Base-by-base conservation (phyloP, 2,888 invertebrate genomes). In the Carterocephalus palaemon region DNA sequence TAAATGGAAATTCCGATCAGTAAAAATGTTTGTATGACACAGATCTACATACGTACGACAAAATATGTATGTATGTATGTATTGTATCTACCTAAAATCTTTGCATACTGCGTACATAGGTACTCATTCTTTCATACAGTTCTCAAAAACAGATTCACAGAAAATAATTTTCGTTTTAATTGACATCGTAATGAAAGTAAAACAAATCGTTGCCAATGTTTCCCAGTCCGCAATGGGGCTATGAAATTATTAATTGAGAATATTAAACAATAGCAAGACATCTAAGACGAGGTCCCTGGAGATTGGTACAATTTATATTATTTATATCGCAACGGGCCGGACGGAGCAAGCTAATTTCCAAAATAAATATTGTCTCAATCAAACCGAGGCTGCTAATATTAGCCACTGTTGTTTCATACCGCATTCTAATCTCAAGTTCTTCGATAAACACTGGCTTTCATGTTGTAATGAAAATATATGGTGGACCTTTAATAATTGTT, bases 351-450 rank as follows among this genome's bases (percentile, higher is more conserved):
- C 75, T 85, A 85, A 86, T 86, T 85, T 85, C 69, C 71, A 82
- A 79, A 80, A 86, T 85, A 85, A 87, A 87, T 85, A 87, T 87
- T 87, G 56, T 75, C 68, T 71, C 78, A 80, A 83, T 81, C 80
- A 71, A 64, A 67, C 58, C 54, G 46, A 46, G 40, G 51, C 52
- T 51, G 48, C 49, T 53, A 57, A 53, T 51, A 47, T 40, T 45
- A 58, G 52, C 51, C 56, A 51, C 49, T 51, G 50, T 54, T 48
- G 45, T 43, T 48, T 34, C 47, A 33, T 19, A 20, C 38, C 37
- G 45, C 45, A 42, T 47, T 50, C 36, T 49, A 32, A 46, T 53
- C 39, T 50, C 40, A 34, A 52, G 48, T 46, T 46, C 36, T 47
- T 38, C 3, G 26, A 42, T 40, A 23, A 37, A 43, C 12, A 43